These are phyloP conservation scores for Pogonognathellus flavescens DNA, from an alignment of 1,140 invertebrate genomes.

Conservation along the genomic window DNA sequence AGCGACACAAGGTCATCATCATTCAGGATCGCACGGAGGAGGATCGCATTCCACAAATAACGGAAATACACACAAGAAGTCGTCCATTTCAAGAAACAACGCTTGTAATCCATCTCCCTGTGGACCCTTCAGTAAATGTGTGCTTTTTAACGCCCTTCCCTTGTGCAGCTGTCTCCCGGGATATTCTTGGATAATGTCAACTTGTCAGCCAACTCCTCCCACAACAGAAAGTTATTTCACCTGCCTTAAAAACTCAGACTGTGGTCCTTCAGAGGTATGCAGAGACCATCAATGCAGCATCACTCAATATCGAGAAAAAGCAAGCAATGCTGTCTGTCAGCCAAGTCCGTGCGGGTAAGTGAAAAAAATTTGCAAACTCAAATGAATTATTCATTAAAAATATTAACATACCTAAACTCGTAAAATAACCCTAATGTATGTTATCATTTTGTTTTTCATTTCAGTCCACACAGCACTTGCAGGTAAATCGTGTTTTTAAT, in stretches of 20 bases:
- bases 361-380: neutral
- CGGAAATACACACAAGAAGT: neutral
- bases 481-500: no score
- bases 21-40: neutral
- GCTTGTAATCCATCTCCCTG: neutral
- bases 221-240: conserved; percentile 15
- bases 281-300: conserved; percentile 18
- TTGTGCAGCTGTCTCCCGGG: conserved; percentile 1
- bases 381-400: neutral
- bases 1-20: neutral
- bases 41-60: neutral
- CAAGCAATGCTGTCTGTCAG: neutral
- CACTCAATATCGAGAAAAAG: neutral
- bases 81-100: neutral
- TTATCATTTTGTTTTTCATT: neutral
- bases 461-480: neutral
- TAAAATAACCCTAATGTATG: neutral
- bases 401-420: neutral
- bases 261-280: neutral
- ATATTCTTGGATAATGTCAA: conserved; percentile 17
- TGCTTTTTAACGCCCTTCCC: neutral
- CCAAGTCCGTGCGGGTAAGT: neutral
- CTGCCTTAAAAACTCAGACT: conserved; percentile 2
- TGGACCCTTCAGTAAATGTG: neutral
- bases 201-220: neutral